Evolutionary conservation across 2,888 invertebrate genomes (phyloP).

Genomic region (Nudaria mundana): DNA sequence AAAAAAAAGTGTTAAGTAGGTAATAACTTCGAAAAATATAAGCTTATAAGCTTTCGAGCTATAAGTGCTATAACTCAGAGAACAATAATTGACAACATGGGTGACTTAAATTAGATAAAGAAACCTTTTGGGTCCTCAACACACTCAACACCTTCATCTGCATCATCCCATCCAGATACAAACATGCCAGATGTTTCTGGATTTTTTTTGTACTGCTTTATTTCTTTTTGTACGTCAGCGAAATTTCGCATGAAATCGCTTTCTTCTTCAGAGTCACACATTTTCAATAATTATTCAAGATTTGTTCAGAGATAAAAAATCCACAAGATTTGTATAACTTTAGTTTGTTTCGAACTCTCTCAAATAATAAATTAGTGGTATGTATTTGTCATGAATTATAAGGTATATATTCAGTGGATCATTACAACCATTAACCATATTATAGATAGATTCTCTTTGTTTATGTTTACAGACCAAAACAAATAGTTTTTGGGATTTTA

Average conservation of each 20-base stretch:
- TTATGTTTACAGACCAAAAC: no score
- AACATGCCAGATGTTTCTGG: conserved; percentile 80
- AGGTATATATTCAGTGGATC: no score
- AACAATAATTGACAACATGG: background rate
- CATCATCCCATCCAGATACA: conserved; percentile 92
- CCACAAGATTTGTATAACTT: no score
- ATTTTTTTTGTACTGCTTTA: conserved; percentile 60
- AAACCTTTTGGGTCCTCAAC: conserved; percentile 87
- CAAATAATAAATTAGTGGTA: no score
- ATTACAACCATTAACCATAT: no score
- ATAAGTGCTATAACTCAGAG: background rate
- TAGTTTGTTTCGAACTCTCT: no score
- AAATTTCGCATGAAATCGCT: conserved; percentile 40
- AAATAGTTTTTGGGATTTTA: no score
- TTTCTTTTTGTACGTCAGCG: conserved; percentile 63
- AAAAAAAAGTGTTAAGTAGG: background rate
- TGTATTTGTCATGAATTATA: no score
- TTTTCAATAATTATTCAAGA: conserved; percentile 10
- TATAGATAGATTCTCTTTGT: no score
- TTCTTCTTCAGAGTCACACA: conserved; percentile 50
- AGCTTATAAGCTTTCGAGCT: no score
- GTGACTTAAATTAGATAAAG: background rate
- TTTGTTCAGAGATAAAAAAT: no score
- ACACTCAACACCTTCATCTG: conserved; percentile 85
- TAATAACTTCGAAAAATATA: no score